Conservation (phyloP, 1,140 invertebrate genomes). For the Stenopsyche tienmushanensis region DNA sequence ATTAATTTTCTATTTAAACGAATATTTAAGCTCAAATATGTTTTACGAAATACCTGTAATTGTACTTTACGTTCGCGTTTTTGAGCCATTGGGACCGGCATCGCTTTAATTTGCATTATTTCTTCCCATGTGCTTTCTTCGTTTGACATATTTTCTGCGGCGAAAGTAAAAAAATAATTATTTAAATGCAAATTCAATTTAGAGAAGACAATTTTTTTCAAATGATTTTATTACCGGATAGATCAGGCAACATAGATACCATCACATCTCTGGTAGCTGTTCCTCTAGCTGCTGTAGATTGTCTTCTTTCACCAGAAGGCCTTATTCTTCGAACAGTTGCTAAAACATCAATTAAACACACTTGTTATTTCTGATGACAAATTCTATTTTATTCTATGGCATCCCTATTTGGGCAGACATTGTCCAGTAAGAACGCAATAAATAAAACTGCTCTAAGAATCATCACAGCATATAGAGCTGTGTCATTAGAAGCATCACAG, state of each 20-base stretch:
- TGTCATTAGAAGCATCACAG: no score
- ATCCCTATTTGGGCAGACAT: no score
- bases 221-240: conserved; percentile 56
- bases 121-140: conserved; percentile 83
- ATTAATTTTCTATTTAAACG: conserved; percentile 14
- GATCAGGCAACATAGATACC: conserved; percentile 72
- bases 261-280: conserved; percentile 69
- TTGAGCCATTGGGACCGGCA: conserved; percentile 79
- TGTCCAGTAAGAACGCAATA: no score
- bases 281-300: conserved; percentile 63
- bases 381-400: no score
- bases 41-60: conserved; percentile 69
- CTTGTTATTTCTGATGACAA: no score
- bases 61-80: conserved; percentile 77
- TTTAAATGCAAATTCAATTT: not conserved
- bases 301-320: conserved; percentile 63
- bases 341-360: conserved; percentile 47
- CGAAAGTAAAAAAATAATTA: conserved; percentile 5
- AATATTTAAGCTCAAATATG: no score
- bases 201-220: not conserved
- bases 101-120: conserved; percentile 80
- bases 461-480: no score
- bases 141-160: conserved; percentile 72
- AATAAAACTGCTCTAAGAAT: no score
- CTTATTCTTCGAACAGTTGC: conserved; percentile 63